Conservation (phyloP, 1,140 invertebrate genomes). For the Camponotus pennsylvanicus region DNA sequence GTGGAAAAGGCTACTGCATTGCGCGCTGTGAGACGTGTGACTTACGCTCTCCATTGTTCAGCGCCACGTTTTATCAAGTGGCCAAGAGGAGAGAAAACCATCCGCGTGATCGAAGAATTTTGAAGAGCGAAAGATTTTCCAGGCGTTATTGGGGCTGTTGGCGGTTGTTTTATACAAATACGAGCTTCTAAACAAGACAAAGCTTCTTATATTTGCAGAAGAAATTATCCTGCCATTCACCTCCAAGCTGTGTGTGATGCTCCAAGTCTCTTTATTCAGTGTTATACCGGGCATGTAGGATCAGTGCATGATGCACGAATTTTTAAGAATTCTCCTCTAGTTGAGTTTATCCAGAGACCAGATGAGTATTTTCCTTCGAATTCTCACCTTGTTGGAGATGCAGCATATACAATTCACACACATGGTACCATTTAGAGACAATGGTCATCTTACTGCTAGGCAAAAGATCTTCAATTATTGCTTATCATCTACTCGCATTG, state of each 20-base stretch:
- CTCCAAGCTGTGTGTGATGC: constrained; percentile 18
- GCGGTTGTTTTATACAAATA: constrained; percentile 3
- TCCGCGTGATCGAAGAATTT: not conserved
- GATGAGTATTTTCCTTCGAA: not conserved
- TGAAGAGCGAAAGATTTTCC: not conserved
- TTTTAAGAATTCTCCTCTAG: not conserved
- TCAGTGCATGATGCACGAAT: constrained; percentile 13
- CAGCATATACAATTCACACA: not conserved
- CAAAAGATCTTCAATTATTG: constrained; percentile 24
- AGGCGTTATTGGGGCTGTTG: not conserved
- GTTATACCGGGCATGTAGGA: not conserved
- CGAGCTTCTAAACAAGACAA: not conserved
- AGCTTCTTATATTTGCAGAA: not conserved
- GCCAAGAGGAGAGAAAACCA: constrained; percentile 15
- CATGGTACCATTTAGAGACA: constrained; percentile 7
- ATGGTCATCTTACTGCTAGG: constrained; percentile 8
- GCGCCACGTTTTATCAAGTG: constrained; percentile 17
- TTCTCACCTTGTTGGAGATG: constrained; percentile 6
- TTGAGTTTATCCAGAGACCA: not conserved
- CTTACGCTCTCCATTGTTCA: not conserved
- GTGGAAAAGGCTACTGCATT: constrained; percentile 6
- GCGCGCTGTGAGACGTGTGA: constrained; percentile 9
- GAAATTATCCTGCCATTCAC: not conserved
- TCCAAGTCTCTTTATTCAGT: not conserved
- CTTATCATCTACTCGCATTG: constrained; percentile 1